A percentile compares a stretch with the other conserved stretches of the same genome.
These are phyloP conservation scores for Ophion obscuratus DNA, from an alignment of 2,888 invertebrate species.

Conservation along the genomic window DNA sequence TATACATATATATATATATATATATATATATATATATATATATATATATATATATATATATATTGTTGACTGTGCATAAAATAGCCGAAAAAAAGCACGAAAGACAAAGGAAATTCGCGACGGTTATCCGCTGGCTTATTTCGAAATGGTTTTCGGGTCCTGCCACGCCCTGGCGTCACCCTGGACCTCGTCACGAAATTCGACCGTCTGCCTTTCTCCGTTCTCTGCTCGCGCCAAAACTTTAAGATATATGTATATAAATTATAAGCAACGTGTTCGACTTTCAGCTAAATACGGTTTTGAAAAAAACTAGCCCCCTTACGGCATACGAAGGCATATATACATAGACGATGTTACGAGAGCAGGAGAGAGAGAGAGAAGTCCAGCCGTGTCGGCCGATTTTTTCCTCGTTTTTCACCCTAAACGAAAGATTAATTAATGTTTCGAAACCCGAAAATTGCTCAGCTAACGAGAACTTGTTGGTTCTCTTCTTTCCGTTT, in stretches of 20 bases:
- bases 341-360: constrained; percentile 34
- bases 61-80: constrained; percentile 31
- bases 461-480: constrained; percentile 53
- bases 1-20: constrained; percentile 8
- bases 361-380: constrained; percentile 4
- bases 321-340: constrained; percentile 2
- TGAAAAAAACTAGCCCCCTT: constrained; percentile 40
- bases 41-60: constrained; percentile 1
- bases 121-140: constrained; percentile 70
- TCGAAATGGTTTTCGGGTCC: constrained; percentile 60
- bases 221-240: constrained; percentile 54
- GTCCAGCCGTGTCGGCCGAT: background rate
- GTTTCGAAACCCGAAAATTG: constrained; percentile 64
- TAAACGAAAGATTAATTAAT: constrained; percentile 65
- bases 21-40: background rate
- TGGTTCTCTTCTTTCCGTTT: constrained; percentile 5
- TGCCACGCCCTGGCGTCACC: constrained; percentile 80
- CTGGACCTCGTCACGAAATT: constrained; percentile 74
- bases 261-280: constrained; percentile 40
- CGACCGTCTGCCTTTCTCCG: constrained; percentile 72
- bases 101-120: constrained; percentile 78
- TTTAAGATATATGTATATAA: constrained; percentile 61
- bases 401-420: constrained; percentile 50
- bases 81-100: constrained; percentile 45
- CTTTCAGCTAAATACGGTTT: constrained; percentile 57